Evolutionary conservation across 1,140 invertebrate species (phyloP), one percentile per base, ranked within the genome.

Genomic region (Anoplolepis gracilipes): DNA sequence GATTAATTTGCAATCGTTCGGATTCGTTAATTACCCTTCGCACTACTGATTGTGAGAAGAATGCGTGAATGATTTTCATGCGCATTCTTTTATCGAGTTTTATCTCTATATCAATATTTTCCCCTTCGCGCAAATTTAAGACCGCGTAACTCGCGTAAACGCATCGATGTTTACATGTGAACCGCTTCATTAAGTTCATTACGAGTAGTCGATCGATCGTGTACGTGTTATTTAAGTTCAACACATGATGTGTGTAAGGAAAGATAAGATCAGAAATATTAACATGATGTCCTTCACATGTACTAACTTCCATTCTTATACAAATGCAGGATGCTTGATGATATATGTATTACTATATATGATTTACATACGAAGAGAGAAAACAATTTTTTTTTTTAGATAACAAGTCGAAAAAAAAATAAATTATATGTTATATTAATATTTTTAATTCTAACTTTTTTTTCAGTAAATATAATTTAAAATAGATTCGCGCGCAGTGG

Each of bases 171-270:
- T 46, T 57, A 25, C 30, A 62, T 76, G 11, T 39, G 19, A 76
- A 49, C 28, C 59, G 69, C 69, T 49, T 76, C 81, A 30, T 62
- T 84, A 62, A 42, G 53, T 59, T 62, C 70, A 64, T 84, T 78
- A 84, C 73, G 59, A n/a, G n/a, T 57, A 53, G 19, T 64, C 70
- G 59, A 76, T 84, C 72, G 82, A 76, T 77, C 62, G 59, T 19
- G 82, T n/a, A n/a, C 59, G 7, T 30, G 42, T 62, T 62, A 77
- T 84, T 84, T 84, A 64, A 42, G 36, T 64, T 84, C 28, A 59
- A 33, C 82, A 77, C 72, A 76, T 62, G 42, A 76, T 62, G 42
- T 77, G 72, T 39, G 25, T 75, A 57, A 59, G 6, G 22, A 64
- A 78, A 84, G 33, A 78, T 73, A 76, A 77, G 36, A 77, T 42